Evolutionary conservation across 2,797 vertebrate species (phyloP), one percentile per base, ranked within the genome.

Genomic region (Cyprinodon diabolis): DNA sequence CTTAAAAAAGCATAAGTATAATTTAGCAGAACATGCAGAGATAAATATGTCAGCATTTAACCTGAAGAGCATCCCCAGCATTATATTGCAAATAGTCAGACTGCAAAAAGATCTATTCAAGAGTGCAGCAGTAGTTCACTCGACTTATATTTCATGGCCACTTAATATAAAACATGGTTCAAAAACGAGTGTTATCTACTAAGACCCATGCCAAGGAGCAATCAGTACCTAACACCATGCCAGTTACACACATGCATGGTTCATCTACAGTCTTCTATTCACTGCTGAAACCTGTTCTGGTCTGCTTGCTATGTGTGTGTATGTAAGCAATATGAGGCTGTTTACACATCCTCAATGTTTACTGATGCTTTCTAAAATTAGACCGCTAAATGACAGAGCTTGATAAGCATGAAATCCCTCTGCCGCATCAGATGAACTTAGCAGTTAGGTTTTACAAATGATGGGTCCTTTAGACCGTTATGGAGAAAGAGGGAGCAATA

Each of bases 361-460:
- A 54, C n/a, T 51, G 76, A 81, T 49, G 55, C 66, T 68, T 75
- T 82, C 83, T 87, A 89, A 91, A 92, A 89, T 92, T 90, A 90
- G 82, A 84, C 68, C 2, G 52, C 71, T 68, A 81, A 86, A 86
- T 84, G 84, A 85, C 45, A 55, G 74, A 35, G 82, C 81, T 72
- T 82, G 87, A 89, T 84, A 85, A 85, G 76, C 81, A 70, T 87
- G 84, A 90, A 85, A 83, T 83, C 72, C 68, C 81, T 87, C 77
- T 43, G 83, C 85, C 52, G 79, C 70, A 74, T 78, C 66, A 43
- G 69, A 76, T 78, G 74, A 73, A 71, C 72, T 73, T 5, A 15
- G 78, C 40, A 23, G 72, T 79, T 83, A 65, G 0, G 67, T 78
- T 84, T 85, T 72, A 85, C 80, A 79, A 81, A 75, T 25, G 72